phyloP scores from a whole-genome alignment of 2,888 invertebrate species.

The Nymphalis urticae region DNA sequence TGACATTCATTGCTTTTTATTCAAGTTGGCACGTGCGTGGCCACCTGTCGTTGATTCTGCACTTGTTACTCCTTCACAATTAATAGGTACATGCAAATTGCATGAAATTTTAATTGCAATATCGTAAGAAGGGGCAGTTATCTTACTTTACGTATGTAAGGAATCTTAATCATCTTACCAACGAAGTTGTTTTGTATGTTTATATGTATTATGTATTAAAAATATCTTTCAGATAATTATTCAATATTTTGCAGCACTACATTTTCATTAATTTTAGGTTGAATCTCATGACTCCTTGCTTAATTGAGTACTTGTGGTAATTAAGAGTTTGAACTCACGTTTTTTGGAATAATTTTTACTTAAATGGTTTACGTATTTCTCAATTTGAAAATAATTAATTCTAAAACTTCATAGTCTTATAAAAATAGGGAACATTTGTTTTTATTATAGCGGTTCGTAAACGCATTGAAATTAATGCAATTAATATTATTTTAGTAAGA shows the following conservation, averaged over 20 bases:
- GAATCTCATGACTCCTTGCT: too few relatives aligned
- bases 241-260: too few relatives aligned
- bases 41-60: constrained; percentile 78
- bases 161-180: background rate
- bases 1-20: constrained; percentile 81
- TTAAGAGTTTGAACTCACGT: too few relatives aligned
- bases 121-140: constrained; percentile 17
- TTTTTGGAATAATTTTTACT: too few relatives aligned
- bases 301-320: too few relatives aligned
- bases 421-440: too few relatives aligned
- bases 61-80: constrained; percentile 54
- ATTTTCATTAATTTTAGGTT: too few relatives aligned
- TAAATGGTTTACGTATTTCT: too few relatives aligned
- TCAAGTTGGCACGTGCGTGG: constrained; percentile 73
- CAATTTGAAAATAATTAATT: too few relatives aligned
- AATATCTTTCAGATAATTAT: background rate
- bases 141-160: constrained; percentile 3
- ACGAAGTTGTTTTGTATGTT: background rate
- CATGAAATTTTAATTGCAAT: constrained; percentile 31
- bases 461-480: too few relatives aligned
- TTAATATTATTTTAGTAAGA: background rate
- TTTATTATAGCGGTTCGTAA: too few relatives aligned
- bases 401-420: too few relatives aligned
- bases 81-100: constrained; percentile 45
- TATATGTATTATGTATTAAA: background rate